Conservation (phyloP, 2,113 vertebrate genomes). For the Lipotes vexillifer region DNA sequence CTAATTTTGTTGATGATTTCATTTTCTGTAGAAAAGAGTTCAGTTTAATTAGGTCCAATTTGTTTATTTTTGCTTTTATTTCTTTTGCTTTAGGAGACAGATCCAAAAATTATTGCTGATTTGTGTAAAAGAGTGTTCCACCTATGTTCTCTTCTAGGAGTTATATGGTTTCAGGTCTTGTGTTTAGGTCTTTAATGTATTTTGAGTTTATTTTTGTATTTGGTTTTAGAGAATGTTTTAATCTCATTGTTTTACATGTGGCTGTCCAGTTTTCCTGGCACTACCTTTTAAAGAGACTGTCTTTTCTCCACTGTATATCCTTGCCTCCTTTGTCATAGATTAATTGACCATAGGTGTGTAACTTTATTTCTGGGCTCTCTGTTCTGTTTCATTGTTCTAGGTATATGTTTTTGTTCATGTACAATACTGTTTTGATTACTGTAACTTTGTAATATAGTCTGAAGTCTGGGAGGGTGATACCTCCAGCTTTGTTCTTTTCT, state of each 20-base stretch:
- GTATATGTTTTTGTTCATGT: too few species aligned
- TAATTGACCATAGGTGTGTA: too few species aligned
- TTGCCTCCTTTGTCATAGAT: too few species aligned
- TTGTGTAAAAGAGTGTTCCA: background rate
- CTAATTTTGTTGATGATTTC: background rate
- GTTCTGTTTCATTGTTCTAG: too few species aligned
- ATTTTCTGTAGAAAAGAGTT: background rate
- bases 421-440: too few species aligned
- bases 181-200: background rate
- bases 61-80: background rate
- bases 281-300: background rate
- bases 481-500: too few species aligned
- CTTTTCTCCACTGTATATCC: too few species aligned
- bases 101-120: background rate
- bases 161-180: background rate
- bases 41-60: background rate
- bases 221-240: background rate
- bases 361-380: too few species aligned
- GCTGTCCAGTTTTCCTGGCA: background rate
- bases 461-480: too few species aligned
- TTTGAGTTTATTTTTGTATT: background rate
- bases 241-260: background rate
- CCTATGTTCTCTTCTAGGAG: background rate
- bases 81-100: background rate
- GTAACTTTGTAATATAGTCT: too few species aligned